Evolutionary conservation across 2,113 vertebrate species (phyloP).

Genomic region (Pycnonotus jocosus): DNA sequence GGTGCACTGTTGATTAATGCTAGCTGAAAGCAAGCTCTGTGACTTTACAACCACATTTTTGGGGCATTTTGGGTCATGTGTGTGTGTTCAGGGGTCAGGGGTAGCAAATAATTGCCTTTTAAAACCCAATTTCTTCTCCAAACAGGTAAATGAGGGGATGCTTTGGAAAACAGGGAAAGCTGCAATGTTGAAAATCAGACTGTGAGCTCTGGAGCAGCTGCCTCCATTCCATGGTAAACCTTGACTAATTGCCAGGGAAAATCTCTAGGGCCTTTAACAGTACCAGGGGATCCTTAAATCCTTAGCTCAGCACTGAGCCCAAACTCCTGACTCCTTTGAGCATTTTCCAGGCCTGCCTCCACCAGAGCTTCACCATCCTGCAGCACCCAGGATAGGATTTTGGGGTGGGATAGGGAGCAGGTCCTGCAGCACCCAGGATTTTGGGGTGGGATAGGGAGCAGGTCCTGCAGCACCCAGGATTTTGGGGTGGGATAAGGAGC

Average conservation of each 20-base stretch:
- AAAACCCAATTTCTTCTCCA: not conserved
- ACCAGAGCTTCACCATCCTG: not conserved
- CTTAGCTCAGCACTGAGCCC: not conserved
- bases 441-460: not conserved
- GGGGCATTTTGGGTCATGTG: not conserved
- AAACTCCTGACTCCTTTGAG: not conserved
- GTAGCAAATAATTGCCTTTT: not conserved
- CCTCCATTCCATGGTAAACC: not conserved
- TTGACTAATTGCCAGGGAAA: not conserved
- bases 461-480: not conserved
- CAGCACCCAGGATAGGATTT: not conserved
- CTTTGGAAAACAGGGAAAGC: not conserved
- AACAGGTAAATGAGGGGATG: not conserved
- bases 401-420: not conserved
- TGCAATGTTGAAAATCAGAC: not conserved
- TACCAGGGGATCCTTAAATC: not conserved
- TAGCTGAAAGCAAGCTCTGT: not conserved
- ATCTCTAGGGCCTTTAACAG: not conserved
- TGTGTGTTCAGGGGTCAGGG: not conserved
- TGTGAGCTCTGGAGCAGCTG: not conserved
- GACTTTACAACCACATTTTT: not conserved
- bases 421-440: not conserved
- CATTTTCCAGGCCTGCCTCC: not conserved
- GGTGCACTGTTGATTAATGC: slow-evolving; percentile 5
- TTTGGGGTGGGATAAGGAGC: not conserved